Base-by-base conservation (phyloP, 2,113 vertebrate species). In the Ictalurus punctatus region DNA sequence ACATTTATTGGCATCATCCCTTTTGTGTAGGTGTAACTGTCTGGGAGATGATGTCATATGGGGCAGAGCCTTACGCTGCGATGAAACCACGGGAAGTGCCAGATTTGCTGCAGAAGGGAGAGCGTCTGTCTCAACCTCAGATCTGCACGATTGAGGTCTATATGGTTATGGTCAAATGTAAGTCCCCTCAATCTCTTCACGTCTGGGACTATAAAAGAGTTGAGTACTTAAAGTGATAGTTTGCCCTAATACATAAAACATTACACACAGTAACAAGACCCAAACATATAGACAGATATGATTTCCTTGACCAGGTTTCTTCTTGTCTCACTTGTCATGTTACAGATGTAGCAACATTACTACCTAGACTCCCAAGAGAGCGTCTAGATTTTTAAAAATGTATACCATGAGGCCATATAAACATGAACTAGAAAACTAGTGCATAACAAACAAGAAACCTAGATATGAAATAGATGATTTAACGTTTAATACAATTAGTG, bases 101-200 rank as follows among this genome's bases (percentile, higher is more conserved):
- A 13, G 97, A 98, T 86, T 94, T 99, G 88, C 94, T 99, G 88
- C 97, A 99, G 94, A 98, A 98, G 91, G 98, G 98, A 6, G 97
- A 99, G 86, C 95, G 98, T 71, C 95, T 99, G 52, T 95, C 97
- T 4, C 98, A 99, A 93, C 98, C 98, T 85, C 96, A 95, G 12
- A 99, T 98, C 91, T 98, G 97, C 93, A 99, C 98, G 89, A 99
- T 99, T 27, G 98, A 99, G 52, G 98, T 99, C 87, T 99, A 99
- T 94, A 99, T 99, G 98, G 97, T 99, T 91, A 99, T 99, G 98
- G 98, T 99, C 89, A 99, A 99, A 91, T 99, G 98, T 99, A 91
- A 97, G 97, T 96, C 23, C 4, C 71, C 67, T 37, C 74, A 56
- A 12, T 81, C 6, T 54, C 23, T 82, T 30, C 65, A 17, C 48